Conservation (phyloP, 2,888 invertebrate species). For the Heterodera filipjevi region DNA sequence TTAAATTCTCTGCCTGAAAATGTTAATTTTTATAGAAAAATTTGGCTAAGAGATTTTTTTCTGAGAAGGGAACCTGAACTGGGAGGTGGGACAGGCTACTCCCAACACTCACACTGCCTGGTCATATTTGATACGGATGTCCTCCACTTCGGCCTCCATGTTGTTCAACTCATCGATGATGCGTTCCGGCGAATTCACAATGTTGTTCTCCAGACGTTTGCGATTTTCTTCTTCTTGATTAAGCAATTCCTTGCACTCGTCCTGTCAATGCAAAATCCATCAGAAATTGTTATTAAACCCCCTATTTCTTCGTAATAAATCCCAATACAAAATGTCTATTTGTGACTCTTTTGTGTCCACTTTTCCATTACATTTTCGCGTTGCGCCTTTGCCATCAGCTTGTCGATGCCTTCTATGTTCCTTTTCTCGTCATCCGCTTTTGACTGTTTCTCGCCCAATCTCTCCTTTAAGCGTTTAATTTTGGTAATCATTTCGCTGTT, state of each 20-base stretch:
- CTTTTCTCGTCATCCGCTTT: constrained; percentile 6
- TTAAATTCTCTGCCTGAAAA: too few relatives aligned
- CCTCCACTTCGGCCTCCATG: constrained; percentile 28
- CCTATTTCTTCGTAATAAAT: too few relatives aligned
- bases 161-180: constrained; percentile 24
- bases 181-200: constrained; percentile 33
- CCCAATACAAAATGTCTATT: too few relatives aligned
- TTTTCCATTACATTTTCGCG: neutral
- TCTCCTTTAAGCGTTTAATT: neutral
- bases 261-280: constrained; percentile 24
- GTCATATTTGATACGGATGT: neutral
- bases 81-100: too few relatives aligned
- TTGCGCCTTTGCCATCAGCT: neutral
- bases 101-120: constrained; percentile 21
- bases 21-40: too few relatives aligned
- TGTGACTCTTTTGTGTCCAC: neutral
- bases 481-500: neutral
- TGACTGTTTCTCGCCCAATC: neutral
- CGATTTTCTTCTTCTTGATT: constrained; percentile 25
- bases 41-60: too few relatives aligned
- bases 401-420: neutral
- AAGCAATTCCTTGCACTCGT: constrained; percentile 26
- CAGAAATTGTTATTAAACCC: neutral
- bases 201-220: constrained; percentile 32
- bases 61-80: too few relatives aligned